Percentiles rank a stretch among this genome's conserved stretches.
Evolutionary conservation across 2,113 vertebrate genomes (phyloP).

Genomic region (Oceanodroma tethys): DNA sequence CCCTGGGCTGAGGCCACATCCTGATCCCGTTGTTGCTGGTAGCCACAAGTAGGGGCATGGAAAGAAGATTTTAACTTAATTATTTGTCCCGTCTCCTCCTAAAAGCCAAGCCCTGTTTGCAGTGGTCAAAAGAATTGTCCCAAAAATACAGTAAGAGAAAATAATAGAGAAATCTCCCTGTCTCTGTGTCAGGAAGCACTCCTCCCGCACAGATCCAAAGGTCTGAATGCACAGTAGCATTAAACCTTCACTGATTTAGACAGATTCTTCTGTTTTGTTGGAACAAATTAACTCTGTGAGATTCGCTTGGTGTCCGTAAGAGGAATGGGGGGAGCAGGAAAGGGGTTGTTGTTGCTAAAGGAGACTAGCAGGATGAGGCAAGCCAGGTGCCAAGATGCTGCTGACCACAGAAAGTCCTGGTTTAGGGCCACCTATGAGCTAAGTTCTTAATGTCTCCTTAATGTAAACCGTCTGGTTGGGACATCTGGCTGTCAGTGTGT

Average conservation of each 20-base stretch:
- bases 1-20: not conserved
- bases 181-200: not conserved
- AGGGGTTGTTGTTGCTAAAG: slow-evolving; percentile 20
- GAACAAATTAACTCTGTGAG: slow-evolving; percentile 28
- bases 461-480: slow-evolving; percentile 68
- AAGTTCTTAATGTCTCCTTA: slow-evolving; percentile 67
- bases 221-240: slow-evolving; percentile 29
- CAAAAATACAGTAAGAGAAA: not conserved
- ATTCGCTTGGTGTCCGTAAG: not conserved
- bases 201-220: not conserved
- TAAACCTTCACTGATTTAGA: slow-evolving; percentile 9
- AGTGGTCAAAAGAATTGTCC: not conserved
- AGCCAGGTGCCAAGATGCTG: slow-evolving; percentile 57
- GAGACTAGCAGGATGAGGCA: slow-evolving; percentile 14
- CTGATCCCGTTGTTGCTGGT: not conserved
- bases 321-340: not conserved
- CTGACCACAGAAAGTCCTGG: slow-evolving; percentile 62
- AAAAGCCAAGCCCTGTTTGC: not conserved
- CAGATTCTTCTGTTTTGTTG: not conserved
- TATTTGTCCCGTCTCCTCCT: not conserved
- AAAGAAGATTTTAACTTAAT: not conserved
- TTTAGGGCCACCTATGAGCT: slow-evolving; percentile 72
- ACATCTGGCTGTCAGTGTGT: slow-evolving; percentile 71
- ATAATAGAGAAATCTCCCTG: not conserved
- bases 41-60: not conserved